Conservation (phyloP, 2,113 vertebrate genomes). For the Irena cyanogastra region DNA sequence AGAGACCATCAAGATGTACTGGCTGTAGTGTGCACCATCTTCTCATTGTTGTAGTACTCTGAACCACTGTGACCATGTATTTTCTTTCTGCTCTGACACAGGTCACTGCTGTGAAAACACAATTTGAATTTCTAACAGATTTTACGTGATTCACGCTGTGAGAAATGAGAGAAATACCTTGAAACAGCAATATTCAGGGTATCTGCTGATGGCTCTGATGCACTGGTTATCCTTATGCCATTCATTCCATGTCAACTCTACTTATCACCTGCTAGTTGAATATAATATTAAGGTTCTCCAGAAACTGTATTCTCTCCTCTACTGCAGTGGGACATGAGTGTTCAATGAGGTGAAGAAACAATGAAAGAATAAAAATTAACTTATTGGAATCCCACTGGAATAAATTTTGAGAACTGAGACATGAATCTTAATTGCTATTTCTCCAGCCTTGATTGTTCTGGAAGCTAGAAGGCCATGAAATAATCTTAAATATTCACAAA, state of each 20-base stretch:
- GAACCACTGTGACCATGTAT: background rate
- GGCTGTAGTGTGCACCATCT: background rate
- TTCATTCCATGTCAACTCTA: background rate
- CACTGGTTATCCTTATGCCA: background rate
- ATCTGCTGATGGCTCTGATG: background rate
- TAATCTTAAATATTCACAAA: background rate
- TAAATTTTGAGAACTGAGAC: background rate
- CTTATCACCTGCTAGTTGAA: background rate
- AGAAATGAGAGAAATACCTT: background rate
- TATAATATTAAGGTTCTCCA: background rate
- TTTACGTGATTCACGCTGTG: background rate
- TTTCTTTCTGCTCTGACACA: background rate
- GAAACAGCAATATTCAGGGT: background rate
- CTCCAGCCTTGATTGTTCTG: background rate
- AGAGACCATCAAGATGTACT: background rate
- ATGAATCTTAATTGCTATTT: background rate
- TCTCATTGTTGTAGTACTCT: background rate
- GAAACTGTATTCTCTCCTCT: background rate
- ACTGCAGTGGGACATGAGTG: background rate
- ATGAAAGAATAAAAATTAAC: background rate
- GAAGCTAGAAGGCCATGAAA: background rate
- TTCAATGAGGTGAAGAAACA: background rate
- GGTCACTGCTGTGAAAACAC: background rate
- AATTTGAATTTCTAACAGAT: background rate
- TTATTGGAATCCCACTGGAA: background rate